Conservation (phyloP, 2,113 vertebrate genomes). For the Oenanthe melanoleuca region DNA sequence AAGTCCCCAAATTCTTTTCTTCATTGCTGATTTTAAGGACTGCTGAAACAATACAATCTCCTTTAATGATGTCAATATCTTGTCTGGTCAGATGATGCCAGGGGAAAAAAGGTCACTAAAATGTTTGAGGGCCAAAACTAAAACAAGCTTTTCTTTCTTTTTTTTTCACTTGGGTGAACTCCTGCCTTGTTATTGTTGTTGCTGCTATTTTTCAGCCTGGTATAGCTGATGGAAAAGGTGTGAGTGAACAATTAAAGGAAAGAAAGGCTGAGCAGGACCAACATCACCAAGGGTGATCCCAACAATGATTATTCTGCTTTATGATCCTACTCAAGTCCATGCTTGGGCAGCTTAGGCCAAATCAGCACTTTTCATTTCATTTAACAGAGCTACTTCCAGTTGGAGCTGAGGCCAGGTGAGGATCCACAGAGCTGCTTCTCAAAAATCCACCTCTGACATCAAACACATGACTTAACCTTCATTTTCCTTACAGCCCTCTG, state of each 20-base stretch:
- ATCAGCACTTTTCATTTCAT: neutral
- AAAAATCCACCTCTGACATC: neutral
- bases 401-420: neutral
- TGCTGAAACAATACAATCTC: neutral
- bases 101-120: neutral
- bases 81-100: neutral
- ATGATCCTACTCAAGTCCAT: neutral
- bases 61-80: neutral
- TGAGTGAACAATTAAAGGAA: neutral
- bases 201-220: neutral
- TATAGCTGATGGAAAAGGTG: neutral
- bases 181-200: neutral
- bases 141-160: neutral
- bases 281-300: neutral
- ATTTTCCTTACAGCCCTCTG: neutral
- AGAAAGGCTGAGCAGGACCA: neutral
- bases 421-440: neutral
- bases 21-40: neutral
- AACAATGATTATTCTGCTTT: neutral
- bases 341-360: neutral
- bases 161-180: neutral
- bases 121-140: neutral
- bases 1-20: neutral
- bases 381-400: neutral
- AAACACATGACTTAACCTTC: fast-evolving